Base-by-base conservation (phyloP, 2,113 vertebrate species). In the Plectropomus leopardus region DNA sequence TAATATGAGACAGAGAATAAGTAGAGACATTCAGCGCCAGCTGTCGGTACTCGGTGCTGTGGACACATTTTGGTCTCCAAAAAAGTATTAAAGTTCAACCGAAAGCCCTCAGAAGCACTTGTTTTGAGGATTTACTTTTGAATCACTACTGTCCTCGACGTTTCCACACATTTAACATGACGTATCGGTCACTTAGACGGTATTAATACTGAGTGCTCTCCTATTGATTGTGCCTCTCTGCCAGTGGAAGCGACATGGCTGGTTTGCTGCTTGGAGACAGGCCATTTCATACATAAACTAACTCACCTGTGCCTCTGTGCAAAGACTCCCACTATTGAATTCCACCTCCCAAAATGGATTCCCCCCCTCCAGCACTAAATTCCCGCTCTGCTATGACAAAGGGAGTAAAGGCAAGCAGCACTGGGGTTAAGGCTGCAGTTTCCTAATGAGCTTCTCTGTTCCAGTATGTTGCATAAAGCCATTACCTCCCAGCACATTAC, bases 401-500 rank as follows among this genome's bases (percentile, higher is more conserved):
- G 87, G 70, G 80, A 87, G 80, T 82, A 73, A 64, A 86, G 95
- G 77, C 66, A 76, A 95, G 58, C 61, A 17, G 21, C 89, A 23
- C 5, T 92, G 95, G 94, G 96, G 96, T 96, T 96, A 95, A 93
- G 86, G 77, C 88, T 91, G 86, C 92, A 78, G 92, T 94, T 94
- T 17, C 88, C 86, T 94, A 95, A 95, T 88, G 90, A 95, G 91
- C 94, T 94, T 94, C 94, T 94, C 95, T 96, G 95, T 95, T 95
- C 94, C 92, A 90, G 93, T 91, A 78, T 92, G 95, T 95, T 96
- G 96, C 95, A 94, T 95, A 95, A 96, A 95, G 90, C 96, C 96
- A 97, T 96, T 96, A 96, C 95, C 96, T 96, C 96, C 94, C 88
- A 89, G 92, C 95, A 95, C 96, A 96, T 97, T 96, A 96, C 95